phyloP scores from a whole-genome alignment of 1,140 invertebrate species.

The Batillaria attramentaria region DNA sequence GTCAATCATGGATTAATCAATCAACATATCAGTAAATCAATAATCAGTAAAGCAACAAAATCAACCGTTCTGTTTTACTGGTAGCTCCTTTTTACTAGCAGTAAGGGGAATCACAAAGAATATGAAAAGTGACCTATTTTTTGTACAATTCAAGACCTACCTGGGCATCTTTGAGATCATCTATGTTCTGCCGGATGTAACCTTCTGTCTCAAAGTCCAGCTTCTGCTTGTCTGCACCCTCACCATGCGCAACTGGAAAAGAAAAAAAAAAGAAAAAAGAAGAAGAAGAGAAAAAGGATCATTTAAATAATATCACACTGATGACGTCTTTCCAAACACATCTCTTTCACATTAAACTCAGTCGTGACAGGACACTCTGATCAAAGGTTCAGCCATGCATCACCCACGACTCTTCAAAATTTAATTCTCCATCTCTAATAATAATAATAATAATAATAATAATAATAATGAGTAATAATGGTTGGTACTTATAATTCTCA shows the following conservation, averaged over 20 bases:
- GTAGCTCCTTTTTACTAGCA: not conserved
- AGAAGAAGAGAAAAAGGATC: not conserved
- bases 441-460: slow-evolving; percentile 13
- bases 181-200: slow-evolving; percentile 57
- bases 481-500: not conserved
- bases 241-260: not conserved
- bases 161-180: slow-evolving; percentile 65
- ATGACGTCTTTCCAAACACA: too few relatives aligned
- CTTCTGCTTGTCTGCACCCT: slow-evolving; percentile 43
- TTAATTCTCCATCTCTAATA: too few relatives aligned
- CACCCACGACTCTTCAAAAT: too few relatives aligned
- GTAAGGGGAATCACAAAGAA: not conserved
- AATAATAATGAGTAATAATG: not conserved
- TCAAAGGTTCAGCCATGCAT: too few relatives aligned
- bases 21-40: too few relatives aligned
- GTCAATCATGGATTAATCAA: too few relatives aligned
- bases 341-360: too few relatives aligned
- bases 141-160: slow-evolving; percentile 36
- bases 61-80: not conserved
- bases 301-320: not conserved
- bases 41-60: too few relatives aligned
- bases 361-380: too few relatives aligned
- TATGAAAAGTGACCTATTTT: not conserved
- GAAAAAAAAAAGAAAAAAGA: not conserved
- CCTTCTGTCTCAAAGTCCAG: slow-evolving; percentile 60